Evolutionary conservation across 1,140 invertebrate genomes (phyloP), one percentile per base, ranked within the genome.

Genomic region (Drosophila nigrodunni): DNA sequence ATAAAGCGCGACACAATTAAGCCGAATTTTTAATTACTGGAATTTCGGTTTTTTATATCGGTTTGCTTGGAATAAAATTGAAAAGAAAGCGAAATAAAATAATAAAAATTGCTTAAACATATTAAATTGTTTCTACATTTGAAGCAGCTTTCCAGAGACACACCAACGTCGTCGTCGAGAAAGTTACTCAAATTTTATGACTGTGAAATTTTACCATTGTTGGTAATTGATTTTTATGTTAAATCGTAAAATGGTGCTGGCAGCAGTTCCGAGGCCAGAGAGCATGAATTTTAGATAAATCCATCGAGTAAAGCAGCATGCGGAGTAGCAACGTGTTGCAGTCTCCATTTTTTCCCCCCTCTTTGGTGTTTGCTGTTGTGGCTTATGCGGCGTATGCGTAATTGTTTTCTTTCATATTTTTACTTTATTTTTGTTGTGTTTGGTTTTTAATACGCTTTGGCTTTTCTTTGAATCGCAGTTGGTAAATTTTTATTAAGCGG

Each of bases 171-270:
- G 9, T 13, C n/a, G 39, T 50, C 44, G 43, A 70, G 64, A 70
- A 83, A 83, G 83, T 82, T 82, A 68, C 62, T 74, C 74, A 73
- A 70, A 86, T 88, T 88, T 88, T 89, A 88, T 89, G 83, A 54
- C 77, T 88, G 83, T 62, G 80, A 88, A 88, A 88, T 88, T 83
- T 83, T 83, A 73, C 73, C 83, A 88, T 88, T 88, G 83, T 88
- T 88, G 83, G 83, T 89, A 88, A 88, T 88, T 88, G 83, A 88
- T 88, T 88, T 88, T 88, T 88, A 88, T 88, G 83, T 82, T 89
- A 80, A 88, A 88, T 88, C 83, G 83, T 88, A 88, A 88, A 88
- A 88, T 72, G 72, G 43, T 46, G 58, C 59, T 11, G 69, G 34
- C 50, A 61, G 47, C 50, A 11, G 47, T 7, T 30, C 21, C 6